phyloP scores from a whole-genome alignment of 1,140 invertebrate species.

The Sweltsa coloradensis region DNA sequence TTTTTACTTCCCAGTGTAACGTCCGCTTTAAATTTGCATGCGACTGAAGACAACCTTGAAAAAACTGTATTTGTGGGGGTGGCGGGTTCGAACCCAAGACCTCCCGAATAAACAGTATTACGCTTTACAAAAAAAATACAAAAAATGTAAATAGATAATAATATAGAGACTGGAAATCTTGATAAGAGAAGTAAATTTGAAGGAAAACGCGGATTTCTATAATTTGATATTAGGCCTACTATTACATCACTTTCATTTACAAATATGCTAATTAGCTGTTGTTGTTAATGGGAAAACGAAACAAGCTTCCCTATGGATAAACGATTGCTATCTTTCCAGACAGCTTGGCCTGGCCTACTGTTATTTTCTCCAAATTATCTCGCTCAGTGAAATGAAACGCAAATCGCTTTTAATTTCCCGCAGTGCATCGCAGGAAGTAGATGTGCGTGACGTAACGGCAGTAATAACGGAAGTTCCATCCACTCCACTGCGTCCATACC shows the following conservation, averaged over 20 bases:
- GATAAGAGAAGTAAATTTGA: background rate
- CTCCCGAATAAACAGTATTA: no score
- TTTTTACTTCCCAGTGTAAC: no score
- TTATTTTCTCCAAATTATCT: background rate
- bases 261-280: background rate
- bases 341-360: background rate
- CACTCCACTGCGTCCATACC: background rate
- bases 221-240: background rate
- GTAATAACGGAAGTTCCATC: no score
- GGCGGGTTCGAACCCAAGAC: no score
- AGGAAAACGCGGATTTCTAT: background rate
- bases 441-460: no score
- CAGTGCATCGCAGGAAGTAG: background rate
- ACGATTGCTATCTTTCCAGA: background rate
- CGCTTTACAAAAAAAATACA: no score
- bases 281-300: background rate
- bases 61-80: no score
- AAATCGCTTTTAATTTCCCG: background rate
- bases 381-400: constrained; percentile 11
- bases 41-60: no score
- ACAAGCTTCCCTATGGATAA: background rate
- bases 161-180: background rate
- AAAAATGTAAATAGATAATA: background rate
- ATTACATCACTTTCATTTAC: background rate
- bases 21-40: no score